Base-by-base conservation (phyloP, 2,113 vertebrate species). In the Microtus richardsoni region DNA sequence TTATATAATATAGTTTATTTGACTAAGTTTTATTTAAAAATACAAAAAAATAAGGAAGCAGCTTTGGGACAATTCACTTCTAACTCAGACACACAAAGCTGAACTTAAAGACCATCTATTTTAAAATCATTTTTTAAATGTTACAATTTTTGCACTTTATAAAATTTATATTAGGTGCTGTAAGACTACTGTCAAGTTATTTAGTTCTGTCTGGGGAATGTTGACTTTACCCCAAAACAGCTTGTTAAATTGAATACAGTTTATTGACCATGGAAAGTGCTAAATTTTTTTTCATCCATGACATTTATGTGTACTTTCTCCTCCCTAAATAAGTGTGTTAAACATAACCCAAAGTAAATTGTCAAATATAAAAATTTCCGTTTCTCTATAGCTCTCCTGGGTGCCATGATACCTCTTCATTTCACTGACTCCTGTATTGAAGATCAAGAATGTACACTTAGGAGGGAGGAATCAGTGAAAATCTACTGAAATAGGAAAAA, bases 311-410 rank as follows among this genome's bases (percentile, higher is more conserved):
- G 68, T 92, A 71, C 39, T 71, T 39, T 95, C 7, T 94, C 54
- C 64, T 93, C 39, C 62, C 58, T 94, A 83, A 84, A 95, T 97
- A 96, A 96, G 85, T 2, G 33, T 79, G 19, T 92, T 96, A 91
- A 93, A 92, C 28, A 89, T 95, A 97, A 95, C 21, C 91, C 21
- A 96, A 97, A 90, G 73, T 95, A 79, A 79, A 96, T 75, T 91
- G 41, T 83, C 73, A 93, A 97, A 91, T 87, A 95, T 79, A 91
- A 96, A 86, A 92, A 74, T 90, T 94, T 92, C 41, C 64, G 3
- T 85, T 93, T 88, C 87, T 70, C 58, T 88, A 88, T 41, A 85
- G 89, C 68, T 91, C 95, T 93, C 95, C 8, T 82, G 95, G 75
- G 91, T 95, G 74, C 93, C 41, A 93, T 95, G 74, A 52, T 91